Percentiles rank a stretch among this genome's conserved stretches.
Evolutionary conservation across 2,888 invertebrate species (phyloP).

Genomic region (Xestia xanthographa): DNA sequence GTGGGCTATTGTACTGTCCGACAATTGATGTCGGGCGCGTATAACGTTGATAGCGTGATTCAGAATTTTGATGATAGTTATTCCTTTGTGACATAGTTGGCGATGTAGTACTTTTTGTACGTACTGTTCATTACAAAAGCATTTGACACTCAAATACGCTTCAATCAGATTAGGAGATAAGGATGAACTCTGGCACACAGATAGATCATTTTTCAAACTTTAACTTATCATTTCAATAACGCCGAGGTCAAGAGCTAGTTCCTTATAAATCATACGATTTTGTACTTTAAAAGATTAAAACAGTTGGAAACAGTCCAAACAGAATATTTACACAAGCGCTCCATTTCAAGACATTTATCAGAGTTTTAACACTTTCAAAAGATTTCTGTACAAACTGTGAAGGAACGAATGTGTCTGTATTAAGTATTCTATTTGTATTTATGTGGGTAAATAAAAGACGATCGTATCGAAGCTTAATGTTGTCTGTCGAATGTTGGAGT

Average conservation of each 20-base stretch:
- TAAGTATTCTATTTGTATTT: slow-evolving; percentile 1
- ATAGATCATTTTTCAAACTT: neutral
- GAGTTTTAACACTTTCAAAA: neutral
- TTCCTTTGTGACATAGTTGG: neutral
- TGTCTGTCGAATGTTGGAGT: neutral
- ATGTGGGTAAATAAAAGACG: slow-evolving; percentile 30
- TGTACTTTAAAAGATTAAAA: neutral
- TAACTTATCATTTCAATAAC: neutral
- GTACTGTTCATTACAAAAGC: neutral
- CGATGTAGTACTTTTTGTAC: neutral
- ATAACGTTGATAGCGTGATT: neutral
- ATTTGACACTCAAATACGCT: neutral
- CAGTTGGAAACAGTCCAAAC: slow-evolving; percentile 23
- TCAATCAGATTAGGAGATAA: neutral
- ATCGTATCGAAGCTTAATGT: neutral
- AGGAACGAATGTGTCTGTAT: slow-evolving; percentile 1
- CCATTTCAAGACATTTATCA: slow-evolving; percentile 10
- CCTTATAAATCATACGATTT: slow-evolving; percentile 4
- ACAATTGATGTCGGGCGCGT: too few relatives aligned
- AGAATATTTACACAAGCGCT: neutral
- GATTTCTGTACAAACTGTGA: neutral
- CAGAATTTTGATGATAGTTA: neutral
- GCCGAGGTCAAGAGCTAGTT: neutral
- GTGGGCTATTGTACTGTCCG: neutral
- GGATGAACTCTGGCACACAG: neutral